These are phyloP conservation scores for Copsychus sechellarum DNA, from an alignment of 2,113 vertebrate genomes.

Conservation along the genomic window DNA sequence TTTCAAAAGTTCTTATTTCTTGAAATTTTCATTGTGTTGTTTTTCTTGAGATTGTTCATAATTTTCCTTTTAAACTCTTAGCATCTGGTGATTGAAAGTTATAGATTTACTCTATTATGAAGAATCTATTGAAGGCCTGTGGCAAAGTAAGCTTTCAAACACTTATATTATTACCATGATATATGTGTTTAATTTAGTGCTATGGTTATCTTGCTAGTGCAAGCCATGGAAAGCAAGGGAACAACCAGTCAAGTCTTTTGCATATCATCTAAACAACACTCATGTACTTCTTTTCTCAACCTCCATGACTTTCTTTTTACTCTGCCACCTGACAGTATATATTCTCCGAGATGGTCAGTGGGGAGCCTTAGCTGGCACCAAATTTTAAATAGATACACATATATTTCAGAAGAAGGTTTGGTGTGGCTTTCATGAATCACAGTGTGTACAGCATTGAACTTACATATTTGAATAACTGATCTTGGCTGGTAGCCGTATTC, in stretches of 20 bases:
- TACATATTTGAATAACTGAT: background rate
- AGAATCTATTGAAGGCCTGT: background rate
- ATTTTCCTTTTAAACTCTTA: background rate
- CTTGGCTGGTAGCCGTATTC: background rate
- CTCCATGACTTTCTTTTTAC: background rate
- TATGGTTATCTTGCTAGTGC: background rate
- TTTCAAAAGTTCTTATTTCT: background rate
- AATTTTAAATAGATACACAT: background rate
- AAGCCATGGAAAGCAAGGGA: background rate
- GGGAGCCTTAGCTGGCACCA: background rate
- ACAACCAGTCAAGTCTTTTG: background rate
- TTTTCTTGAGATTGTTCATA: background rate
- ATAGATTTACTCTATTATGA: background rate
- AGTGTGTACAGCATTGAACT: background rate
- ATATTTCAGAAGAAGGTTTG: background rate
- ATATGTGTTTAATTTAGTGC: background rate
- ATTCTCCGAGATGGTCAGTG: background rate
- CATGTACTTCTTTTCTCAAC: background rate
- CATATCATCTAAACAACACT: background rate
- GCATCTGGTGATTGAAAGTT: background rate
- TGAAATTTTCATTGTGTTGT: background rate
- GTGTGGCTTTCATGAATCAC: background rate
- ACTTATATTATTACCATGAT: background rate
- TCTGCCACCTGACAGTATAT: background rate
- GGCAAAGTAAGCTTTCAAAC: background rate